phyloP scores from a whole-genome alignment of 2,888 invertebrate species.

The Drosophila birchii region DNA sequence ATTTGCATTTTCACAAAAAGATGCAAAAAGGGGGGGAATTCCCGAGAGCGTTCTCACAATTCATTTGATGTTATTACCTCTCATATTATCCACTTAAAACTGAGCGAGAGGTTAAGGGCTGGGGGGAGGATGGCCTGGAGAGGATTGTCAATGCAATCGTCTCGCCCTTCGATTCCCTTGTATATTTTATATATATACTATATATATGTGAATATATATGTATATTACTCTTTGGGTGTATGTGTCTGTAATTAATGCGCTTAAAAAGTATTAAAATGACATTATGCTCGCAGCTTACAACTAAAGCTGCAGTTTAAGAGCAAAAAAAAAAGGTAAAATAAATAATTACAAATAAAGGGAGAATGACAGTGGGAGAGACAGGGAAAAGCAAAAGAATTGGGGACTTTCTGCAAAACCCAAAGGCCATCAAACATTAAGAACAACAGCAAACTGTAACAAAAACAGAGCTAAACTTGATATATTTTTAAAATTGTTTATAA shows the following conservation, averaged over 20 bases:
- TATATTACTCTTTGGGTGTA: background rate
- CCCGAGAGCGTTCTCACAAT: constrained; percentile 36
- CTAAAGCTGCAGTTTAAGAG: constrained; percentile 16
- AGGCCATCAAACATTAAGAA: constrained; percentile 16
- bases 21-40: background rate
- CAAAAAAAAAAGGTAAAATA: constrained; percentile 14
- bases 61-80: constrained; percentile 37
- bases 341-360: background rate
- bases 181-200: background rate
- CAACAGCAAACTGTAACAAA: constrained; percentile 7
- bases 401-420: background rate
- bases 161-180: background rate
- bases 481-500: background rate
- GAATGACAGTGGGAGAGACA: background rate
- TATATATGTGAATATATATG: background rate
- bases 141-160: constrained; percentile 15
- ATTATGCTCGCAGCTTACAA: constrained; percentile 60
- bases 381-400: background rate
- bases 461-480: background rate
- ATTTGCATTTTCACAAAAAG: constrained; percentile 56
- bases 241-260: constrained; percentile 63
- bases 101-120: constrained; percentile 25
- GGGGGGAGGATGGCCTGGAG: background rate
- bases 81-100: constrained; percentile 40
- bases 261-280: constrained; percentile 60